A percentile compares a stretch with the other conserved stretches of the same genome.
Conservation (phyloP, 2,888 invertebrate species). For the Hirtodrosophila trivittata region DNA sequence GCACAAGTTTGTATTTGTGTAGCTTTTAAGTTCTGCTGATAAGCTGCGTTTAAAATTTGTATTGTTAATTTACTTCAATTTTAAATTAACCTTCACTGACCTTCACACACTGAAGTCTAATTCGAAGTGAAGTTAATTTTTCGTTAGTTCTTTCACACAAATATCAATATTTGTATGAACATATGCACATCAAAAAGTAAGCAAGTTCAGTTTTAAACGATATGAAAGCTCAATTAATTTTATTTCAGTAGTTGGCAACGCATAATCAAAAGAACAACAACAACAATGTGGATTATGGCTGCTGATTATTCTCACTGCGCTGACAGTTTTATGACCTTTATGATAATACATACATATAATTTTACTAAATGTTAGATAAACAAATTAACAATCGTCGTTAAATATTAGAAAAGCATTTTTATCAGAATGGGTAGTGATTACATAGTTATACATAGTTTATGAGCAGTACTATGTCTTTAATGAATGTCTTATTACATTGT, state of each 20-base stretch:
- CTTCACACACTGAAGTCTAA: constrained; percentile 33
- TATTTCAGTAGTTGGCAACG: constrained; percentile 39
- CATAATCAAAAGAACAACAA: constrained; percentile 23
- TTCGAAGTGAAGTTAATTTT: no score
- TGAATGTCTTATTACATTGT: no score
- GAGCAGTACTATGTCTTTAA: no score
- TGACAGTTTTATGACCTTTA: constrained; percentile 42
- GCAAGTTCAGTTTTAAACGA: constrained; percentile 22
- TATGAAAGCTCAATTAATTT: constrained; percentile 28
- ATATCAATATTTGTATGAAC: neutral
- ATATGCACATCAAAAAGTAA: constrained; percentile 2
- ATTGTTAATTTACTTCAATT: constrained; percentile 12
- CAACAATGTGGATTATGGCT: constrained; percentile 28
- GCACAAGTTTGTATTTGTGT: neutral
- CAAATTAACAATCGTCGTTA: constrained; percentile 11
- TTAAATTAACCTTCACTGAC: constrained; percentile 61
- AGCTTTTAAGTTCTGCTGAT: constrained; percentile 35
- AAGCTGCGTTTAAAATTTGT: constrained; percentile 31
- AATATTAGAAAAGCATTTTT: constrained; percentile 29
- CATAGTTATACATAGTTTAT: no score
- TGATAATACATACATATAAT: constrained; percentile 19
- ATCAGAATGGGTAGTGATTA: constrained; percentile 9
- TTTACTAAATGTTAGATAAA: constrained; percentile 41
- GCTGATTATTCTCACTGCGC: constrained; percentile 10
- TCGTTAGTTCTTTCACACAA: no score